A percentile compares a stretch with the other conserved stretches of the same genome.
Evolutionary conservation across 1,140 invertebrate species (phyloP).

Genomic region (Delia radicum): DNA sequence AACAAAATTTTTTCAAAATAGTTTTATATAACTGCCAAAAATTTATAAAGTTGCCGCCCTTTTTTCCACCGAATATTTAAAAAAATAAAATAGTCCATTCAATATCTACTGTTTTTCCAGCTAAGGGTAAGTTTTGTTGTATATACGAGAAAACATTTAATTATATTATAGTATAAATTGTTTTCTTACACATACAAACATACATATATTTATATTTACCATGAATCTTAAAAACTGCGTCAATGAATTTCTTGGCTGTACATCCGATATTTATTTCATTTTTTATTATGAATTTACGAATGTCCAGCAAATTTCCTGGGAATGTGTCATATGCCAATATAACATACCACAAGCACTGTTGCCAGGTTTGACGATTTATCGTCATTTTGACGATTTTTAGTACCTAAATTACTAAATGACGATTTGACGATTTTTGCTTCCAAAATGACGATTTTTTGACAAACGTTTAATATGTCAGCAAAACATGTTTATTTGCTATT

Average conservation of each 20-base stretch:
- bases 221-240: background rate
- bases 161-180: background rate
- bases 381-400: no score
- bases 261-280: background rate
- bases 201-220: background rate
- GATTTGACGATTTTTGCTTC: no score
- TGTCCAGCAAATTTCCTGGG: conserved; percentile 12
- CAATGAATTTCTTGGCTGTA: background rate
- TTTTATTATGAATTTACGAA: background rate
- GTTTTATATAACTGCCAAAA: background rate
- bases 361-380: no score
- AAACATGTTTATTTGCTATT: no score
- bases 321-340: conserved; percentile 15
- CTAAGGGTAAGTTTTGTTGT: background rate
- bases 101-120: background rate
- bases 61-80: background rate
- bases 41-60: conserved; percentile 6
- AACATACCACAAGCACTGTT: no score
- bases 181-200: background rate
- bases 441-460: no score
- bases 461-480: no score
- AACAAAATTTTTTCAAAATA: background rate
- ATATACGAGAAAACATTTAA: no score
- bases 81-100: background rate
- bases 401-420: no score